Evolutionary conservation across 1,140 invertebrate species (phyloP), one percentile per base, ranked within the genome.

Genomic region (Scaptomyza graminum): DNA sequence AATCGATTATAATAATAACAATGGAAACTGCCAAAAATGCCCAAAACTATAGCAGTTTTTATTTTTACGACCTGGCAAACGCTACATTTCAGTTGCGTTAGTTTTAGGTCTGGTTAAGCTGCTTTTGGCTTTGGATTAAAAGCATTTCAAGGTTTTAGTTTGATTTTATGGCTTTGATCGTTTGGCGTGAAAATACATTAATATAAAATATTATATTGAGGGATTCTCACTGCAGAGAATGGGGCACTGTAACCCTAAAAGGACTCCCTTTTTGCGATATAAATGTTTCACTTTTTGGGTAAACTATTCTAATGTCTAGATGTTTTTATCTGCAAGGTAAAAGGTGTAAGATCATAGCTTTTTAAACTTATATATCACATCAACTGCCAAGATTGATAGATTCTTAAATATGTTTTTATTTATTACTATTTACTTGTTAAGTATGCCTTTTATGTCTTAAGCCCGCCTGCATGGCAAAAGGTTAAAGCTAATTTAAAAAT

Each of bases 381-480:
- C 18, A 22, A 22, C 18, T 3, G 18, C 18, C 18, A 49, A 22
- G 12, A 25, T 49, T 49, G 22, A 22, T 13, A 13, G 18, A 41
- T 8, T n/a, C 12, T 6, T 1, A n/a, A 5, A 18, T 12, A 25
- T 11, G 22, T 50, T n/a, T n/a, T 18, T 18, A 39, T 75, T 75
- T 37, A 63, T 75, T 15, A 61, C 55, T 64, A 75, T 39, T 73
- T 44, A n/a, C n/a, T n/a, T 41, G n/a, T 68, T 47, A 43, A 44
- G 41, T 61, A 44, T 75, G 55, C 41, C 25, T 52, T 22, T 22
- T 22, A 22, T 1, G 18, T 22, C 18, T 3, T 3, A 22, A 22
- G 18, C 0, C 18, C 4, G 1, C 18, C 18, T 43, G n/a, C 78
- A 80, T 73, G 73, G 73, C 65, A 54, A 56, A n/a, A 51, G 73